A percentile compares a stretch with the other conserved stretches of the same genome.
Evolutionary conservation across 2,888 invertebrate species (phyloP).

Genomic region (Cantharis rufa): DNA sequence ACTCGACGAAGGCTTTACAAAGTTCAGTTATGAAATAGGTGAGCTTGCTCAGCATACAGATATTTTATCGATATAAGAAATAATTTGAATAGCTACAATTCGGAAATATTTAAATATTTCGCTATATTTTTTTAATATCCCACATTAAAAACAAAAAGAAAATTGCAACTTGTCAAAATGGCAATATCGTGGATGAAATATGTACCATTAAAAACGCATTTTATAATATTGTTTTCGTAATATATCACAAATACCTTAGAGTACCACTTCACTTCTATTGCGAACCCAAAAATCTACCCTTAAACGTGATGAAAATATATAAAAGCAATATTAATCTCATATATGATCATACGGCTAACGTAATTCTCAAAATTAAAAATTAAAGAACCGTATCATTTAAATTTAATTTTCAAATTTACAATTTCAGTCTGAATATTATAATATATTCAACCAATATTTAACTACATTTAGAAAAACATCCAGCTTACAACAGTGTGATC

Average conservation of each 20-base stretch:
- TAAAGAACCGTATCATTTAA: neutral
- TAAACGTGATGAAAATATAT: neutral
- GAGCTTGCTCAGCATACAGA: slow-evolving; percentile 21
- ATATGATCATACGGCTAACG: neutral
- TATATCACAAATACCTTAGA: neutral
- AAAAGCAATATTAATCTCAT: neutral
- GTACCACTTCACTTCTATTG: neutral
- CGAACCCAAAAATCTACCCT: neutral
- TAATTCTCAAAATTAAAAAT: neutral
- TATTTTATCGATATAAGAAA: slow-evolving; percentile 16
- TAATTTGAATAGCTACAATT: neutral
- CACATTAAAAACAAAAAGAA: neutral
- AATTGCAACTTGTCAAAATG: neutral
- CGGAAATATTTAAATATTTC: neutral
- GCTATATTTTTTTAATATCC: neutral
- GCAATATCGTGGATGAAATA: neutral
- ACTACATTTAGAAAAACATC: too few species aligned
- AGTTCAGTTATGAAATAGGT: slow-evolving; percentile 29
- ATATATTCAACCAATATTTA: too few species aligned
- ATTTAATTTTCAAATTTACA: neutral
- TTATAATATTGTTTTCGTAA: neutral
- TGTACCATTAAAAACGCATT: neutral
- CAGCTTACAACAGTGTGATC: neutral
- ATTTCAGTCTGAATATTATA: too few species aligned
- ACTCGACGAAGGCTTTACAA: slow-evolving; percentile 23